phyloP scores from a whole-genome alignment of 2,797 vertebrate species.

The Catharus ustulatus region DNA sequence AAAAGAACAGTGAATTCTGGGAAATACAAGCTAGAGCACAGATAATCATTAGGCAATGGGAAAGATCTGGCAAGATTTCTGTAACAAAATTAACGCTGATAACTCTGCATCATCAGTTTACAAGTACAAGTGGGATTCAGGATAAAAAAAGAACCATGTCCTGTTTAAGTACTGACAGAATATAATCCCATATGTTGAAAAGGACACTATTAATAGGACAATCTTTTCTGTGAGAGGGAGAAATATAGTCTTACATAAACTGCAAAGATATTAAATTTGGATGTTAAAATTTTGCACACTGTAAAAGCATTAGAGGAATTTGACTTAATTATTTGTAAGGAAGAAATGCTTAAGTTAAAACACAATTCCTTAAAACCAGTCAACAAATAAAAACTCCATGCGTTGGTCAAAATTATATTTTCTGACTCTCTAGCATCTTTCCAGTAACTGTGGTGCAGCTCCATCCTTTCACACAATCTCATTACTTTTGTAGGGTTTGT shows the following conservation, averaged over 20 bases:
- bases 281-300: not conserved
- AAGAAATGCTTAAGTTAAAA: not conserved
- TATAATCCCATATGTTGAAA: constrained; percentile 51
- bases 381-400: not conserved
- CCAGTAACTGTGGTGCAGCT: not conserved
- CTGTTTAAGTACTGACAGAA: constrained; percentile 40
- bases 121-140: constrained; percentile 46
- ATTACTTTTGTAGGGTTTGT: not conserved
- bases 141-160: constrained; percentile 63
- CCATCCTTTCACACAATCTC: not conserved
- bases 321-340: not conserved
- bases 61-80: constrained; percentile 63
- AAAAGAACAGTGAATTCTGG: constrained; percentile 57
- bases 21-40: constrained; percentile 40
- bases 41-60: constrained; percentile 49
- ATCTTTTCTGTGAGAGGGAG: not conserved
- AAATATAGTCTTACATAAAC: not conserved
- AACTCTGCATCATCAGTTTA: constrained; percentile 64
- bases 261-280: not conserved
- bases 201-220: constrained; percentile 56
- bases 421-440: not conserved
- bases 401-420: not conserved
- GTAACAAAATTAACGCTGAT: constrained; percentile 55
- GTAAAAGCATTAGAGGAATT: not conserved
- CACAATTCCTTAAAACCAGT: not conserved